Conservation (phyloP, 2,113 vertebrate species). For the Ophthalmolycus amberensis region DNA sequence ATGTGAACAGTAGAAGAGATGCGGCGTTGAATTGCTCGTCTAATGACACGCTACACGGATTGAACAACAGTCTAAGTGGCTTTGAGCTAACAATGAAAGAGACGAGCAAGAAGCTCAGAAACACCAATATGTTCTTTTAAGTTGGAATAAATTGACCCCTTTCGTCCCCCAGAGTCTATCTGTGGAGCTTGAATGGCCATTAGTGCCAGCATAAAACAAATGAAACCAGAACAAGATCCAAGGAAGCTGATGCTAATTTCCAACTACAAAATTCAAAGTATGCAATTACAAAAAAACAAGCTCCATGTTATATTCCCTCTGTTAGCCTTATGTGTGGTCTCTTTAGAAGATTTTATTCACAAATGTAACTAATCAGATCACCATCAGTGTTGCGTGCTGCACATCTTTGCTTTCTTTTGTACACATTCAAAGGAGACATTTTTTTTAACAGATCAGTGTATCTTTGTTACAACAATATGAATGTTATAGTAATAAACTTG, state of each 20-base stretch:
- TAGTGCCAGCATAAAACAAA: constrained; percentile 54
- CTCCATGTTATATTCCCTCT: constrained; percentile 4
- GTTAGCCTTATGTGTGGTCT: constrained; percentile 11
- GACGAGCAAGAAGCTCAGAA: constrained; percentile 12
- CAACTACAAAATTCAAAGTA: constrained; percentile 46
- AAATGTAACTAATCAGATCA: constrained; percentile 22
- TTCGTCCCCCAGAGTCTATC: constrained; percentile 30
- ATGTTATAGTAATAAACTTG: background rate
- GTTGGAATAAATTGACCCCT: constrained; percentile 61
- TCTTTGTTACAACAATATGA: background rate
- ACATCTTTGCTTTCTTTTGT: constrained; percentile 13
- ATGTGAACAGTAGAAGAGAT: constrained; percentile 1
- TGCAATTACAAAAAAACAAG: constrained; percentile 53
- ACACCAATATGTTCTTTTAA: constrained; percentile 38
- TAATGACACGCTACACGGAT: constrained; percentile 23
- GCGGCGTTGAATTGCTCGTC: constrained; percentile 3
- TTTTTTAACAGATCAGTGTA: background rate
- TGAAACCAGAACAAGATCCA: constrained; percentile 42
- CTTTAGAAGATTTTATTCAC: constrained; percentile 20
- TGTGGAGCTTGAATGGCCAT: constrained; percentile 43
- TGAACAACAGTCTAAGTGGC: constrained; percentile 26
- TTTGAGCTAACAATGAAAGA: constrained; percentile 33
- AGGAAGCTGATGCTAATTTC: constrained; percentile 60
- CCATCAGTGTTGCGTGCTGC: background rate
- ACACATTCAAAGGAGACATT: background rate